These are phyloP conservation scores for Mustelus asterias DNA, from an alignment of 2,113 vertebrate genomes.

Conservation along the genomic window DNA sequence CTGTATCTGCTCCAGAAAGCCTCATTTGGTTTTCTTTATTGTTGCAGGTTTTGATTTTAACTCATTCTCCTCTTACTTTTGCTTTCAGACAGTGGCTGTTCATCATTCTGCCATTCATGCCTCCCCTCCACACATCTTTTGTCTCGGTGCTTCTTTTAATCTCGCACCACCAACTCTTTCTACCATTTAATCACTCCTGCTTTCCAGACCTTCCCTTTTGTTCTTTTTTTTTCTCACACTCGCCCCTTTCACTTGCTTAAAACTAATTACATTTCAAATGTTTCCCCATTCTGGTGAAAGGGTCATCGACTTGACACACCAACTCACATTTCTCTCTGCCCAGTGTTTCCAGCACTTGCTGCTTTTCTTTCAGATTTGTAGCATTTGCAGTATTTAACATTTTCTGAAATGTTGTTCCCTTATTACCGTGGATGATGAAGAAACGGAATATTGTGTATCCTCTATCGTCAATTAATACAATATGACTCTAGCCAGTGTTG, in stretches of 20 bases:
- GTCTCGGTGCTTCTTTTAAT: background rate
- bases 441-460: background rate
- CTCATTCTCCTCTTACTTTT: background rate
- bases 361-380: background rate
- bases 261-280: background rate
- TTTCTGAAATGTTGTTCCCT: background rate
- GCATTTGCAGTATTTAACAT: background rate
- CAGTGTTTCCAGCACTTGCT: background rate
- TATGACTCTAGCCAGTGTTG: background rate
- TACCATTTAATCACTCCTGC: background rate
- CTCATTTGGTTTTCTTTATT: no score
- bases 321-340: background rate
- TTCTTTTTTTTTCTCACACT: background rate
- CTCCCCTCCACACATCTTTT: background rate
- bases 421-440: background rate
- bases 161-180: background rate
- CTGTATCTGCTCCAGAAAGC: background rate
- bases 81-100: background rate
- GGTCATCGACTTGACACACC: background rate
- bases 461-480: background rate
- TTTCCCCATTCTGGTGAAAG: background rate
- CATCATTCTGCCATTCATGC: background rate
- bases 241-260: background rate
- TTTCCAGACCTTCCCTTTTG: background rate
- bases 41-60: no score